Base-by-base conservation (phyloP, 2,888 invertebrate genomes). In the Strigamia maritima region DNA sequence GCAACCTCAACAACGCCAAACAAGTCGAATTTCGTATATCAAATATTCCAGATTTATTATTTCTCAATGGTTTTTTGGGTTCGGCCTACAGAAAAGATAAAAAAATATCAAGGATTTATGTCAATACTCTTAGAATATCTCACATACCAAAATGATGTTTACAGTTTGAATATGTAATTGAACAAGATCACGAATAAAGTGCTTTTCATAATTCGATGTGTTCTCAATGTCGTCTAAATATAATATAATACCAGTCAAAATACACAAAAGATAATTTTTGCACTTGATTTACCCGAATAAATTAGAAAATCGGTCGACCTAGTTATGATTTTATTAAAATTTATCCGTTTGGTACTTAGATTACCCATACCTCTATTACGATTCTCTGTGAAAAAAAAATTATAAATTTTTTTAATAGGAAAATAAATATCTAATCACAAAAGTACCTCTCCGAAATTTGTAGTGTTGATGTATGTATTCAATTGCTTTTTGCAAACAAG, bases 1-100 rank as follows among this genome's bases (percentile, higher is more conserved):
- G 85, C 75, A 89, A 84, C 81, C 85, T 86, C 0, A 88, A 86
- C 0, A 88, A 85, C 81, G 87, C 86, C 38, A 85, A 85, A 80
- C 87, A 84, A n/a, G 87, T 80, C 1, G 84, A 83, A 0, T 87
- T 85, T 65, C 84, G 84, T 0, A 84, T 83, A 0, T 85, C 84
- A 87, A 86, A 87, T 31, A 80, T 49, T 6, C n/a, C n/a, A 12
- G 49, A 49, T 49, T 49, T 49, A 19, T 49, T 49, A 19, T 49
- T 49, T 49, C n/a, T 19, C n/a, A 19, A 6, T 2, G n/a, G 49
- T 49, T 49, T 49, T 12, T 49, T 16, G 7, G 16, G n/a, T 49
- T 49, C 19, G 6, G 19, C 49, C 49, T 49, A 49, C 49, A 40
- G 16, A 16, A 16, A 49, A 49, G 3, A 49, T 2, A 49, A 49